These are phyloP conservation scores for Erebia ligea DNA, from an alignment of 2,888 invertebrate genomes.

Conservation along the genomic window DNA sequence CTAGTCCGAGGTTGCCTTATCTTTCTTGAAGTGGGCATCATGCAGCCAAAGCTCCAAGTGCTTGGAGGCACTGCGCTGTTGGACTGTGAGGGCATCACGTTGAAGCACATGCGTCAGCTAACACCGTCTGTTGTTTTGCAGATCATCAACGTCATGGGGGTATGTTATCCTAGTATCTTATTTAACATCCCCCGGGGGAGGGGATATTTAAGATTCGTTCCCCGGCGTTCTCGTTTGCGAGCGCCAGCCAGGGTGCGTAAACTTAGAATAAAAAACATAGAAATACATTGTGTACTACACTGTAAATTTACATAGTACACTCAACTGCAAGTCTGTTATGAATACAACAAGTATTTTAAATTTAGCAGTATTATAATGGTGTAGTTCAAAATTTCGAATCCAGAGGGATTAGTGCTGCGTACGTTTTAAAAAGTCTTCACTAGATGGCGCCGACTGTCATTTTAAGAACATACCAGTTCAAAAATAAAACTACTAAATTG, in stretches of 20 bases:
- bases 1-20: constrained; percentile 87
- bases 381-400: too few relatives aligned
- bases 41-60: constrained; percentile 90
- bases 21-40: constrained; percentile 87
- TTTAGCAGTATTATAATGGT: too few relatives aligned
- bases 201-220: too few relatives aligned
- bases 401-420: not conserved
- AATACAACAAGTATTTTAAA: too few relatives aligned
- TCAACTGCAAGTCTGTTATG: too few relatives aligned
- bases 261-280: too few relatives aligned
- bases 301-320: too few relatives aligned
- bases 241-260: too few relatives aligned
- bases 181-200: not conserved
- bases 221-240: too few relatives aligned
- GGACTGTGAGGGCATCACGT: constrained; percentile 87
- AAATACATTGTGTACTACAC: too few relatives aligned
- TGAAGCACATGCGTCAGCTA: constrained; percentile 87
- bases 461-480: not conserved
- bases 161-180: constrained; percentile 50
- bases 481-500: not conserved
- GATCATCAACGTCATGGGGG: constrained; percentile 87
- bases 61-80: constrained; percentile 89
- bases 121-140: constrained; percentile 87
- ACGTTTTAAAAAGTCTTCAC: not conserved
- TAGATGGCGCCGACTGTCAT: not conserved